phyloP scores from a whole-genome alignment of 2,797 vertebrate species.

The Artibeus lituratus region DNA sequence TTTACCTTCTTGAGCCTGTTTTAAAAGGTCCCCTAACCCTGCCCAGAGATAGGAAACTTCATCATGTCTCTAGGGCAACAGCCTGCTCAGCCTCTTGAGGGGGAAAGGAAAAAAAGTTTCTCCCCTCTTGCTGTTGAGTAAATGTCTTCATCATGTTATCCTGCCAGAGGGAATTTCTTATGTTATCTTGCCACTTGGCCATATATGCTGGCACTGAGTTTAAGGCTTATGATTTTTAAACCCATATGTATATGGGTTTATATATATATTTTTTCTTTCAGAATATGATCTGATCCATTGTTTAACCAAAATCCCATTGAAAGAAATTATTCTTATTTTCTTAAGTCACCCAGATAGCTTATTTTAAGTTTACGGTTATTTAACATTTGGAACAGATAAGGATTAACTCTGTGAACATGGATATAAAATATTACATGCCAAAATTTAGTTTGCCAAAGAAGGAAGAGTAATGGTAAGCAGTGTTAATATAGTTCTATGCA shows the following conservation, averaged over 20 bases:
- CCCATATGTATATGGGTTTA: neutral
- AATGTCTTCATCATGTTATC: neutral
- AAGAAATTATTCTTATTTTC: neutral
- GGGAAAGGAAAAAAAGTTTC: neutral
- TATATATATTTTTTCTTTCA: neutral
- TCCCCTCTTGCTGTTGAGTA: neutral
- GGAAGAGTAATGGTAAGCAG: neutral
- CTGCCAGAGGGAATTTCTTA: neutral
- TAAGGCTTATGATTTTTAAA: slow-evolving; percentile 10
- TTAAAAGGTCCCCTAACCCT: neutral
- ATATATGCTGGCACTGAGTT: neutral
- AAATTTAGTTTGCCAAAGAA: neutral
- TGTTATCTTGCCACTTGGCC: neutral
- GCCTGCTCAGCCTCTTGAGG: neutral
- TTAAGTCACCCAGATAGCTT: neutral
- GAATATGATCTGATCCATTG: neutral
- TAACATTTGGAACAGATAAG: neutral
- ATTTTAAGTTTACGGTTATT: slow-evolving; percentile 3
- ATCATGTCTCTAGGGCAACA: neutral
- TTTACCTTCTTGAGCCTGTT: neutral
- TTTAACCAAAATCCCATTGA: neutral
- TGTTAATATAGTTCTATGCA: neutral
- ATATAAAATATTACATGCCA: neutral
- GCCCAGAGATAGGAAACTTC: neutral
- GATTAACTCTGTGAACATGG: neutral